Evolutionary conservation across 2,113 vertebrate species (phyloP), one percentile per base, ranked within the genome.

Genomic region (Typhlomys cinereus): DNA sequence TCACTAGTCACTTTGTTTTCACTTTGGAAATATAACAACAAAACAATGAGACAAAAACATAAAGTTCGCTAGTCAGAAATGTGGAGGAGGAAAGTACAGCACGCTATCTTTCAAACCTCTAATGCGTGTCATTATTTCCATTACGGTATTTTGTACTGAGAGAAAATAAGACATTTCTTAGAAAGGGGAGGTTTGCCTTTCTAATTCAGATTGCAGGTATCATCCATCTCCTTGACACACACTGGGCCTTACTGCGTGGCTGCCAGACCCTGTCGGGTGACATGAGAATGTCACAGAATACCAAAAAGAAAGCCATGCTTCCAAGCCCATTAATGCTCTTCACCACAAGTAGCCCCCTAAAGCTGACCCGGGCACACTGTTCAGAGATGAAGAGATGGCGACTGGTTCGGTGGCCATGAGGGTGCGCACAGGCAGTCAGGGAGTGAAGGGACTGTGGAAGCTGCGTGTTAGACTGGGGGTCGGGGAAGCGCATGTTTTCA

Each of bases 181-280:
- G 89, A 92, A 96, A 93, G 59, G 87, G 91, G 50, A 12, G 13
- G 76, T 59, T 41, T 88, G 86, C 85, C 52, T 96, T 95, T 96
- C 88, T 96, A 94, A 95, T 92, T 90, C 93, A 91, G 7, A 97
- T 98, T 99, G 98, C 98, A 98, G 98, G 98, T 99, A 98, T 98
- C 98, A 99, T 99, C 99, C 98, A 99, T 99, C 99, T 99, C 98
- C 96, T 98, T 99, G 99, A 99, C 99, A 99, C 98, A 97, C 93
- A 98, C 98, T 98, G 98, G 97, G 97, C 98, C 98, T 99, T 99
- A 98, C 98, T 99, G 98, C 98, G 98, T 96, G 98, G 98, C 98
- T 98, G 98, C 98, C 98, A 99, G 98, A 98, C 98, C 98, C 97
- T 97, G 98, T 97, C 97, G 96, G 97, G 96, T 96, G 97, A 97